Evolutionary conservation across 2,113 vertebrate species (phyloP), one percentile per base, ranked within the genome.

Genomic region (Sylvicapra grimmia): DNA sequence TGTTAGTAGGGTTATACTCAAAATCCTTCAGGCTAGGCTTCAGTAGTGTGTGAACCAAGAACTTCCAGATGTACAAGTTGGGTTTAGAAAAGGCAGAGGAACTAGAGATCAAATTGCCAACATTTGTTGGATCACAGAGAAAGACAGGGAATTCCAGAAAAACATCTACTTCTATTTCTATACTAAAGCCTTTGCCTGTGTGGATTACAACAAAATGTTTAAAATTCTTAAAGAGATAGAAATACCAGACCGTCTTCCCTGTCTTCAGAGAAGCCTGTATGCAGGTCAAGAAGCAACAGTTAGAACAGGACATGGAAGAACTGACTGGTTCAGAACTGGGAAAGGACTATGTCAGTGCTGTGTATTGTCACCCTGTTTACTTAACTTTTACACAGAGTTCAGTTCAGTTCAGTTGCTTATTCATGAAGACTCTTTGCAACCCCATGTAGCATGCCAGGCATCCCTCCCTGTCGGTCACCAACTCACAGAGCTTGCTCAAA

Each of bases 251-350:
- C 1, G 1, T 23, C 68, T 40, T 75, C 23, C n/a, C n/a, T 23
- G 68, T 72, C n/a, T 72, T 36, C 68, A 40, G 19, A 72, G 19
- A 72, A 72, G 23, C 18, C n/a, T 40, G n/a, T 8, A 72, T 72
- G 68, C 68, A 72, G 68, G n/a, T 75, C 68, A 75, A 40, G n/a
- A 72, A 72, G 68, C 68, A 72, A 72, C n/a, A 72, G n/a, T 72
- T 40, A 36, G 68, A 40, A 75, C 10, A 75, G 68, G 68, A 75
- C 68, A 75, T 75, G n/a, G 68, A 40, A 75, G 68, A 75, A 40
- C 10, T 75, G 68, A 75, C n/a, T 11, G 3, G 10, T 23, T 40
- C 68, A 75, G 10, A 75, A 75, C 3, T 75, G 68, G 68, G n/a
- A 75, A 40, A 75, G 68, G 68, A 75, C n/a, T 25, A 36, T 23